Conservation (phyloP, 2,797 vertebrate genomes). For the Rhynchonycteris naso region DNA sequence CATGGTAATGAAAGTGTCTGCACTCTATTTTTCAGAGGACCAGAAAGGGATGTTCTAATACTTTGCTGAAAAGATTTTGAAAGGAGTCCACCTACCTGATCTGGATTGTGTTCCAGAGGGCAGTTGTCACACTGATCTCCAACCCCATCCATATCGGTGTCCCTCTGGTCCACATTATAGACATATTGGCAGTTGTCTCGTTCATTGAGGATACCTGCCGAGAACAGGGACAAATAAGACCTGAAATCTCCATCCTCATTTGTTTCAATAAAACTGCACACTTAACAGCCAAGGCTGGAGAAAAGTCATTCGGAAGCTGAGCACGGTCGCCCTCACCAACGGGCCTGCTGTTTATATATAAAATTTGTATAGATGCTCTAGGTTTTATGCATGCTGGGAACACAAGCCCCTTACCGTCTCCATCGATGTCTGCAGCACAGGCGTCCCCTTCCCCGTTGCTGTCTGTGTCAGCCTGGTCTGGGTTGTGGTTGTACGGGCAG, state of each 20-base stretch:
- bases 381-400: too few relatives aligned
- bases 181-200: conserved; percentile 97
- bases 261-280: background rate
- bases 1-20: background rate
- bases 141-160: conserved; percentile 96
- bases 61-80: background rate
- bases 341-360: too few relatives aligned
- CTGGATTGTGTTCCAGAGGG: conserved; percentile 97
- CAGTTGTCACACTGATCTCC: conserved; percentile 99
- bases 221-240: background rate
- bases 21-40: background rate
- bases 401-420: conserved; percentile 94
- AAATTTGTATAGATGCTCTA: too few relatives aligned
- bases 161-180: conserved; percentile 98
- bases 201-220: conserved; percentile 96
- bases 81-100: conserved; percentile 90
- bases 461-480: conserved; percentile 97
- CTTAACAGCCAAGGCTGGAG: background rate
- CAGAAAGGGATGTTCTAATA: background rate
- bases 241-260: background rate
- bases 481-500: conserved; percentile 96
- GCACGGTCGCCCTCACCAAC: fast-evolving
- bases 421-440: conserved; percentile 97
- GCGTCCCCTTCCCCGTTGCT: conserved; percentile 98
- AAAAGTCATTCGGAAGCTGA: background rate